These are phyloP conservation scores for Diplodus sargus DNA, from an alignment of 2,797 vertebrate species.

Conservation along the genomic window DNA sequence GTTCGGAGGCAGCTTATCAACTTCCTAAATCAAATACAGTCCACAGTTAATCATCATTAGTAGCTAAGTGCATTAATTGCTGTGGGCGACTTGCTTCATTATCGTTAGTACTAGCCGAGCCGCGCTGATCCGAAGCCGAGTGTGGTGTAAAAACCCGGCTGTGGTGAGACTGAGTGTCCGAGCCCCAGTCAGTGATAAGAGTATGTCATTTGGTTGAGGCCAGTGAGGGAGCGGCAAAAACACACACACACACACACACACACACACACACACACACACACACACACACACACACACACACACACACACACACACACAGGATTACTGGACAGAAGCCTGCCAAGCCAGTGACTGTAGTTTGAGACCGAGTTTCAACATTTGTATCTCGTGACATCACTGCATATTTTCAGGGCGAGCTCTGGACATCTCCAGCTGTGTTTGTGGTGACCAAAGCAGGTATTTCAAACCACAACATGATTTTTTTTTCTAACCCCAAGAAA, in stretches of 20 bases:
- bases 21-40: constrained; percentile 66
- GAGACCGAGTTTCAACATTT: too few relatives aligned
- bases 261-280: constrained; percentile 1
- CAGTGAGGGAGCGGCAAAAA: neutral
- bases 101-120: constrained; percentile 60
- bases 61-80: constrained; percentile 74
- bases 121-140: constrained; percentile 56
- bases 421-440: too few relatives aligned
- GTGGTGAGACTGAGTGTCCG: constrained; percentile 44
- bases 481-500: too few relatives aligned
- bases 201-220: constrained; percentile 23
- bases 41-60: constrained; percentile 74
- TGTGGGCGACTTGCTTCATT: constrained; percentile 67
- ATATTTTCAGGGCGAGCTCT: too few relatives aligned
- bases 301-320: neutral
- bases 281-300: neutral
- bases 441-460: too few relatives aligned
- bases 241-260: constrained; percentile 6
- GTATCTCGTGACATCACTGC: too few relatives aligned
- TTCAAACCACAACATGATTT: too few relatives aligned
- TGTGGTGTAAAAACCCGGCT: constrained; percentile 50
- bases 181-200: constrained; percentile 35
- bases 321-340: neutral
- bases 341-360: too few relatives aligned
- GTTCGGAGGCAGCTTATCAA: constrained; percentile 66